Evolutionary conservation across 2,888 invertebrate genomes (phyloP), one percentile per base, ranked within the genome.

Genomic region (Paralinhomoeus sp.): DNA sequence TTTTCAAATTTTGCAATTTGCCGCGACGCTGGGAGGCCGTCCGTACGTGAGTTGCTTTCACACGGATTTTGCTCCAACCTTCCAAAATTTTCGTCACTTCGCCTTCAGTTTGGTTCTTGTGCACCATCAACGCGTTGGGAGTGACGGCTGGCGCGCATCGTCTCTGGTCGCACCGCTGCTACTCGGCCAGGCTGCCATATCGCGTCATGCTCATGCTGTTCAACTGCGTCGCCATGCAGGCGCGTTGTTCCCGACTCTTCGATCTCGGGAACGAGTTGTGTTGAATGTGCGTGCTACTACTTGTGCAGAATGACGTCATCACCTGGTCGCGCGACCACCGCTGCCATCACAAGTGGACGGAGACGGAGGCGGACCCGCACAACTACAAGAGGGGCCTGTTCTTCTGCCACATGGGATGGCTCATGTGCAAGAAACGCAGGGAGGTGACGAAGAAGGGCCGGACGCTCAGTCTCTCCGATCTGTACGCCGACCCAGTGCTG

Each of bases 401-500:
- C 73, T 91, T 89, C 68, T 75, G 87, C 0, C 91, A 91, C 64
- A 73, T 89, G 54, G 91, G 91, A 47, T 91, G 91, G 91, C 69
- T 87, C 47, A 66, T 87, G 44, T 57, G 59, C 15, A 73, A 75
- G 53, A 87, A 87, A 62, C 87, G 18, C 18, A 3, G 24, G 17
- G 21, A 56, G 50, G 80, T 91, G 35, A 79, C 74, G 61, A 71
- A 72, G 42, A 65, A 77, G 34, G 72, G 75, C 45, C 67, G 71
- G 23, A 64, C 72, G 13, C 71, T 87, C 36, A 80, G 84, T 53
- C 74, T 82, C 72, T 72, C 73, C 0, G 85, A 87, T 59, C 63
- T 87, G 17, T 75, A 78, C 50, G 64, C 64, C 1, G 85, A 87
- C 62, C 68, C 72, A 21, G 71, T 81, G 23, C 75, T 83, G 7